These are phyloP conservation scores for Tipula helvola DNA, from an alignment of 2,888 invertebrate genomes.

Conservation along the genomic window DNA sequence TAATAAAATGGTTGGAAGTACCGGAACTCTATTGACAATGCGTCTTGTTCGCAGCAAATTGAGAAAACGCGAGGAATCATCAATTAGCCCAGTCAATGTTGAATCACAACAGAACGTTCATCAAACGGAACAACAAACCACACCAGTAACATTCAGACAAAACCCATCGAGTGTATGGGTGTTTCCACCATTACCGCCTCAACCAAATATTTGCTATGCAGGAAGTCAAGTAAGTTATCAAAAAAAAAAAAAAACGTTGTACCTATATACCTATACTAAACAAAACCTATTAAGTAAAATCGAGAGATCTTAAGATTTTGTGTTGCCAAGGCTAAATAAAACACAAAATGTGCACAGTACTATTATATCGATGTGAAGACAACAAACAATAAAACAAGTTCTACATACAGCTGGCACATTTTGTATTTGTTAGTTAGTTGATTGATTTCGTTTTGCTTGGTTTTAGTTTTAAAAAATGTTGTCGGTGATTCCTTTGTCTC, in stretches of 20 bases:
- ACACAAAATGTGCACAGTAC: not conserved
- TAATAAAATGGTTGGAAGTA: constrained; percentile 61
- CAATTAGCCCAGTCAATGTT: constrained; percentile 55
- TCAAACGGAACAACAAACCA: constrained; percentile 20
- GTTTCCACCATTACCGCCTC: constrained; percentile 67
- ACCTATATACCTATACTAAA: not conserved
- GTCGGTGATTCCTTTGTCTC: not conserved
- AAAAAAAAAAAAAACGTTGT: not conserved
- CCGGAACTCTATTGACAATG: constrained; percentile 76
- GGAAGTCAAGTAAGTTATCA: constrained; percentile 62
- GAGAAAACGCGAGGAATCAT: constrained; percentile 71
- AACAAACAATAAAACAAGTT: not conserved
- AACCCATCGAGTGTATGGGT: constrained; percentile 59
- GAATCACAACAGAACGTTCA: constrained; percentile 43
- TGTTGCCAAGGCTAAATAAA: not conserved
- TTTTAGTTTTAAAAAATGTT: not conserved
- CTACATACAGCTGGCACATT: not conserved
- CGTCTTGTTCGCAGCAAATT: constrained; percentile 86
- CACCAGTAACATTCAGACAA: constrained; percentile 50
- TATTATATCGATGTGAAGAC: not conserved
- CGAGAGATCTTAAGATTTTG: not conserved
- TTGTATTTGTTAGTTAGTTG: not conserved
- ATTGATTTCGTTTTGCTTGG: not conserved
- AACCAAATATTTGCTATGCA: constrained; percentile 50
- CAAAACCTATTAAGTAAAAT: not conserved